phyloP scores from a whole-genome alignment of 2,888 invertebrate species.

The Eilema griseolum region DNA sequence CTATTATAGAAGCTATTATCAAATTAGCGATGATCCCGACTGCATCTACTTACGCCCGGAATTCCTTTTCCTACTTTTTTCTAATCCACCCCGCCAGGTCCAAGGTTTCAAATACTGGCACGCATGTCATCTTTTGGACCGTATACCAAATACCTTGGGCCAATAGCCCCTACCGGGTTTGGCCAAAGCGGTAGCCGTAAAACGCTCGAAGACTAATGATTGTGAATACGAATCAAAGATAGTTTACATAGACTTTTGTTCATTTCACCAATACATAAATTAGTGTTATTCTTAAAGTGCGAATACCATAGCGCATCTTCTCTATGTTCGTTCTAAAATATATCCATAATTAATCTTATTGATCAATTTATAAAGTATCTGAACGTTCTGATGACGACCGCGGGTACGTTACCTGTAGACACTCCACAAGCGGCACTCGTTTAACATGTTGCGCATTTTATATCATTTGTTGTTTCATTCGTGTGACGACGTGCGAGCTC shows the following conservation, averaged over 20 bases:
- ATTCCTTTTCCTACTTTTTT: no score
- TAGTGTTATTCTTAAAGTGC: neutral
- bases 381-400: slow-evolving; percentile 5
- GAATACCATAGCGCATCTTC: neutral
- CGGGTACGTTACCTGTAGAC: slow-evolving; percentile 11
- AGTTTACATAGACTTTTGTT: neutral
- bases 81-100: no score
- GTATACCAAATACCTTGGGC: no score
- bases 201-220: neutral
- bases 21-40: no score
- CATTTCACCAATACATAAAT: neutral
- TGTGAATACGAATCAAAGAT: neutral
- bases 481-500: no score
- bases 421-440: slow-evolving; percentile 12
- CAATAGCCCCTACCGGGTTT: no score
- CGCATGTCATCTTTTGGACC: no score
- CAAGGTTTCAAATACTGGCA: no score
- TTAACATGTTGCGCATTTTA: slow-evolving; percentile 5
- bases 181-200: no score
- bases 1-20: neutral
- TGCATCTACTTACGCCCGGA: no score
- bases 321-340: neutral
- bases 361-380: no score
- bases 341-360: neutral
- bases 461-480: slow-evolving; percentile 11